Evolutionary conservation across 64 coral and sea anemone species (phyloP), one percentile per base, ranked within the genome.

Genomic region (Actinia tenebrosa): DNA sequence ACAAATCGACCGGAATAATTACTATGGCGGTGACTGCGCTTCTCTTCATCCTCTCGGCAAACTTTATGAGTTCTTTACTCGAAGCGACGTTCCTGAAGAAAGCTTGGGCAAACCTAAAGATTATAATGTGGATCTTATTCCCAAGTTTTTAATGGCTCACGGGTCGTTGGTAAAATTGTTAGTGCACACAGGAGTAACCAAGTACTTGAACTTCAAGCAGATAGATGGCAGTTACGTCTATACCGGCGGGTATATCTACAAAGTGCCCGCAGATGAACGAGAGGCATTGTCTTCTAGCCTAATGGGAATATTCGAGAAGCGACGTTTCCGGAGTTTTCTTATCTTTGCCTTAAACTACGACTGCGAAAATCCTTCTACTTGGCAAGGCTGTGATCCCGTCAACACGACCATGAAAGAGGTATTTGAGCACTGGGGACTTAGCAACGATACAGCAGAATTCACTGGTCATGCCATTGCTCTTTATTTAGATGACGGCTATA

Each of bases 261-360:
- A 98, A 84, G 92, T 98, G 4, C 95, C 95, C 45, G 92, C 92
- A 11, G 59, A 89, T 55, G 92, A 94, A 20, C 84, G 84, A 53
- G 95, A 98, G 56, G 92, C 95, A 66, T 58, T 98, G 52, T 20
- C 50, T 20, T 98, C 92, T 0, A 87, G 82, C 66, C 60, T 98
- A 18, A 98, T 98, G 95, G 92, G 95, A 5, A 91, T 98, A 61
- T 94, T 98, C 27, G 91, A 98, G 56, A 98, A 98, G 44, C 71
- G 95, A 79, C 86, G 95, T 53, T 98, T 98, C 79, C 87, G 86
- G 58, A 91, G 72, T 20, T 91, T 98, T 77, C 89, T 98, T 58
- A 37, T 91, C 1, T 98, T 98, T 83, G 92, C 83, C 11, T 80
- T 87, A 19, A 77, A n/a, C 22, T 93, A 88, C 81, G 84, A 91